phyloP scores from a whole-genome alignment of 2,113 vertebrate species.

The Melanocharis versteri region DNA sequence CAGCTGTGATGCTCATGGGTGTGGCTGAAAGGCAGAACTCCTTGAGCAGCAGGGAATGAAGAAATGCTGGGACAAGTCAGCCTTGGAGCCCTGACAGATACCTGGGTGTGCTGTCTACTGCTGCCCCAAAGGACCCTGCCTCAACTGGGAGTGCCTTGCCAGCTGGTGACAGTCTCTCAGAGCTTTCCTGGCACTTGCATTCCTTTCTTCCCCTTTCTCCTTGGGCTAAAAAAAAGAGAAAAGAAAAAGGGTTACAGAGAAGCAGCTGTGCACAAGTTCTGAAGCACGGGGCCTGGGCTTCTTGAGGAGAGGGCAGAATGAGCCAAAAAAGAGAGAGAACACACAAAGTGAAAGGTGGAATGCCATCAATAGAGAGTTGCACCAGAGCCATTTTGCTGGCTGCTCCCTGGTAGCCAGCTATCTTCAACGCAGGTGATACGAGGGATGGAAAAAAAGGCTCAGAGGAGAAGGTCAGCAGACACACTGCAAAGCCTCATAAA shows the following conservation, averaged over 20 bases:
- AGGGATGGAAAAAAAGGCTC: not conserved
- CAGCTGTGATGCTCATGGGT: rapidly evolving
- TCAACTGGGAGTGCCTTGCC: rapidly evolving
- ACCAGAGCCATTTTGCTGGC: not conserved
- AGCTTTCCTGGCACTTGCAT: not conserved
- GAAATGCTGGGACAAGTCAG: not conserved
- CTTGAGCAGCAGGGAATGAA: not conserved
- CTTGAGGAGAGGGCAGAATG: not conserved
- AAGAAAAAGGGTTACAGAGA: not conserved
- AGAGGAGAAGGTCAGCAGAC: not conserved
- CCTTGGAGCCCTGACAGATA: not conserved
- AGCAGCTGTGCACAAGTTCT: not conserved
- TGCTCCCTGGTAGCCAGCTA: not conserved
- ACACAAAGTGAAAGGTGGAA: not conserved
- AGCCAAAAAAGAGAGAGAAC: not conserved
- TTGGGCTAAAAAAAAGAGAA: not conserved
- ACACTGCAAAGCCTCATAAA: not conserved
- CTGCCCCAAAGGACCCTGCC: not conserved
- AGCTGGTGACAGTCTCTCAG: not conserved
- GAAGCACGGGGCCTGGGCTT: not conserved
- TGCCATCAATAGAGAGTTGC: not conserved
- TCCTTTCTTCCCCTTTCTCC: not conserved
- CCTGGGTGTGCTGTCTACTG: not conserved
- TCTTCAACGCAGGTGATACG: rapidly evolving
- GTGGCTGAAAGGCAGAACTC: not conserved